These are phyloP conservation scores for Charina bottae DNA, from an alignment of 2,113 vertebrate genomes.

Conservation along the genomic window DNA sequence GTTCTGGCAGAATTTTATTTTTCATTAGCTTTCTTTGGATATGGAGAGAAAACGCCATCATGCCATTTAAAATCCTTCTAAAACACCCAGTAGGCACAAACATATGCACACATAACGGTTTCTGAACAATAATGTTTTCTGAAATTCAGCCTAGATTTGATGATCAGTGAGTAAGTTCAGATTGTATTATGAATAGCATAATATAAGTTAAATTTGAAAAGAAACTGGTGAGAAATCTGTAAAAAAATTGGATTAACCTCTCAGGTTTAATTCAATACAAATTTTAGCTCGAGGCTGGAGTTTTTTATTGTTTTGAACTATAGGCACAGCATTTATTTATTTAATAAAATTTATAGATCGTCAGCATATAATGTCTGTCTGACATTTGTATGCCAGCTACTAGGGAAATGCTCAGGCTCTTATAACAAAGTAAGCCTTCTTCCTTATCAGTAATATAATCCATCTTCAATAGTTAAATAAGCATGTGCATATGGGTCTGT, in stretches of 20 bases:
- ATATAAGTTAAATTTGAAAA: not conserved
- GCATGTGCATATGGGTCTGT: not conserved
- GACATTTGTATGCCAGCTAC: not conserved
- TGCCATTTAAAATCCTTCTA: not conserved
- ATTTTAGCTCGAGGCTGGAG: not conserved
- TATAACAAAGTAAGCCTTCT: not conserved
- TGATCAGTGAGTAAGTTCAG: not conserved
- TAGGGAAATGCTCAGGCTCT: not conserved
- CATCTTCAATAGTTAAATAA: not conserved
- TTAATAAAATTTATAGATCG: not conserved
- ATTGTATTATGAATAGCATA: not conserved
- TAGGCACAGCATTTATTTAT: not conserved
- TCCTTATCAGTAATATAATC: not conserved
- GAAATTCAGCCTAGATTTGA: not conserved
- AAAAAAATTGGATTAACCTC: not conserved
- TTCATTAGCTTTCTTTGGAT: not conserved
- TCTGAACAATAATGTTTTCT: not conserved
- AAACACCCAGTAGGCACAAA: not conserved
- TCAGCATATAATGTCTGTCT: not conserved
- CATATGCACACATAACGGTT: not conserved
- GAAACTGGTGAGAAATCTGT: not conserved
- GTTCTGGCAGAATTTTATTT: constrained; percentile 8
- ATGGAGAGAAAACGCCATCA: not conserved
- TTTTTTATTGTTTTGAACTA: not conserved
- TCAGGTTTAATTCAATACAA: not conserved